Percentiles rank a stretch among this genome's conserved stretches.
Evolutionary conservation across 2,113 vertebrate species (phyloP).

Genomic region (Dascyllus trimaculatus): DNA sequence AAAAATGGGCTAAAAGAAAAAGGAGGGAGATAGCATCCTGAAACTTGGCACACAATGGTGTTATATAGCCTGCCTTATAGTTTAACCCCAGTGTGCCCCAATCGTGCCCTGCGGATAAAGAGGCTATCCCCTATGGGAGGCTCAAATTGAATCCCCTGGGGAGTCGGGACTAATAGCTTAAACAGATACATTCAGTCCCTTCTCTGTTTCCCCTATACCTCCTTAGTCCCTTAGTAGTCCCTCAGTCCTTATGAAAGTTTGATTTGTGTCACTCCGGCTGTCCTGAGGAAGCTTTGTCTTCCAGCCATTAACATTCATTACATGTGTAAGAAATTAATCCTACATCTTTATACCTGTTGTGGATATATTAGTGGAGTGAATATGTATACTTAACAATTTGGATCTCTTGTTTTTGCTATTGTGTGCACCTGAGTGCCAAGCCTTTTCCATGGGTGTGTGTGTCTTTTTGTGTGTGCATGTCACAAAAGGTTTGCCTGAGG

Average conservation of each 20-base stretch:
- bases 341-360: conserved; percentile 33
- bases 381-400: conserved; percentile 50
- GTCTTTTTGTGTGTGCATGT: conserved; percentile 59
- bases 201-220: conserved; percentile 58
- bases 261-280: conserved; percentile 37
- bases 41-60: conserved; percentile 72
- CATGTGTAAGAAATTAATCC: conserved; percentile 47
- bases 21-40: conserved; percentile 51
- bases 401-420: conserved; percentile 37
- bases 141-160: conserved; percentile 71
- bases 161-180: conserved; percentile 71
- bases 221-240: conserved; percentile 55
- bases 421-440: conserved; percentile 57
- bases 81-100: conserved; percentile 76
- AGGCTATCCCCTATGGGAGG: conserved; percentile 75
- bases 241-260: conserved; percentile 70
- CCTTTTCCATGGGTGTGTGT: conserved; percentile 32
- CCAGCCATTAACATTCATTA: conserved; percentile 54
- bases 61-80: conserved; percentile 72
- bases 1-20: conserved; percentile 55
- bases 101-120: conserved; percentile 70
- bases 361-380: conserved; percentile 31
- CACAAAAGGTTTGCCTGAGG: conserved; percentile 80
- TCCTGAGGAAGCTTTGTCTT: conserved; percentile 48
- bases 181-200: conserved; percentile 66